Base-by-base conservation (phyloP, 2,113 vertebrate genomes). In the Eurypyga helias region DNA sequence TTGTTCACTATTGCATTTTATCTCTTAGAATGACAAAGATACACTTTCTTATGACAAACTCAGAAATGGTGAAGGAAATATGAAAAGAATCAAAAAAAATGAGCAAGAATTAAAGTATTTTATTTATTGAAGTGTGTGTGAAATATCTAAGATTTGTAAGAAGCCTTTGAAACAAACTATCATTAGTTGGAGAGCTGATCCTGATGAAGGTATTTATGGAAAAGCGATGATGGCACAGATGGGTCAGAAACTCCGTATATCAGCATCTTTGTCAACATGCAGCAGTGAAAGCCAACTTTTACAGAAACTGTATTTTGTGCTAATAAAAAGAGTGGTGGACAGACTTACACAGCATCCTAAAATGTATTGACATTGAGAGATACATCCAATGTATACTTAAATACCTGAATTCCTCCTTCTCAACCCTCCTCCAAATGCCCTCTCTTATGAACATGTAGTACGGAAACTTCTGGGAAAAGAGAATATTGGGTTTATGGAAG, bases 151-250 rank as follows among this genome's bases (percentile, higher is more conserved):
- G 10, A 6, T 82, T 61, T 85, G 4, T 21, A 70, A 54, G 46
- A 72, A 71, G 33, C 2, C 18, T 71, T 61, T 62, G 43, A 82
- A 28, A 38, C 19, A 75, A 70, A 61, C 20, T 52, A 23, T 5
- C 4, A 20, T 13, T 45, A 58, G 10, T 55, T 60, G 38, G 33
- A 43, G 33, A 66, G 9, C 6, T 54, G 84, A 82, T 58, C 18
- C 26, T 57, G 26, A 18, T 19, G 31, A 78, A 78, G 2, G 5
- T 31, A 45, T 36, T 61, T 66, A 52, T 18, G 21, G 29, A 73
- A 46, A 15, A 62, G 8, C 1, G 1, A 70, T 0, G 1, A 13
- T 0, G 1, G 23, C 23, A 62, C 7, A 67, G 33, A 33, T 21
- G 23, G 26, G 43, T 73, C 26, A 18, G 67, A 26, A 69, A 7